A percentile compares a stretch with the other conserved stretches of the same genome.
Evolutionary conservation across 2,113 vertebrate species (phyloP).

Genomic region (Chrysochloris asiatica): DNA sequence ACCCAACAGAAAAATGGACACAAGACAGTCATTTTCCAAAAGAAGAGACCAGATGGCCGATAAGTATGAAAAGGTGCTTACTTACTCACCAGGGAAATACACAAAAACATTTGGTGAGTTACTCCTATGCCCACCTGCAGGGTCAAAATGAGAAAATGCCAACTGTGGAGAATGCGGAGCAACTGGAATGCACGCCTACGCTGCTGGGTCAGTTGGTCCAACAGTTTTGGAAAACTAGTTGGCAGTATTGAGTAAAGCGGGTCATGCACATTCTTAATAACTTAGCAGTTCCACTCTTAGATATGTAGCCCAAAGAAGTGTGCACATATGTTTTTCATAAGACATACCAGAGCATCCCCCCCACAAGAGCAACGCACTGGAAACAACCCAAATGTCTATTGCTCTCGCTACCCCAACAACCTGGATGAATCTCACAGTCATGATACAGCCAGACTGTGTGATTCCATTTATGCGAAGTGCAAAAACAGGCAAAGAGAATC

Average conservation of each 20-base stretch:
- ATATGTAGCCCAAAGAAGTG: not conserved
- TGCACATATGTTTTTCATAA: not conserved
- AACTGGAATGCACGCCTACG: not conserved
- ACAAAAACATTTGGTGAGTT: not conserved
- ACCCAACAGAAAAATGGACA: not conserved
- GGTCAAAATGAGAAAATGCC: not conserved
- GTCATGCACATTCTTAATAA: fast-evolving
- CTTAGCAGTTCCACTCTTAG: not conserved
- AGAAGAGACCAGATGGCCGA: not conserved
- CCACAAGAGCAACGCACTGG: not conserved
- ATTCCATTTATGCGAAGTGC: not conserved
- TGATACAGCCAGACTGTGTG: not conserved
- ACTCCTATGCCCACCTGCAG: not conserved
- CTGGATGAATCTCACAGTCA: not conserved
- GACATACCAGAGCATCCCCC: not conserved
- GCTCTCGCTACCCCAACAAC: not conserved
- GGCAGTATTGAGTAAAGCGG: not conserved
- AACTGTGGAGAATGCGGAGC: not conserved
- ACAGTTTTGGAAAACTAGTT: not conserved
- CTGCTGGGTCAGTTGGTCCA: fast-evolving
- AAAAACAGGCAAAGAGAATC: too few relatives aligned
- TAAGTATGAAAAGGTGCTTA: not conserved
- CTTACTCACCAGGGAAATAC: not conserved
- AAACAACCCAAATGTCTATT: not conserved
- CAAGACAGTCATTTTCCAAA: not conserved